phyloP scores from a whole-genome alignment of 1,140 invertebrate species.

The Druon quercuslanigerum region DNA sequence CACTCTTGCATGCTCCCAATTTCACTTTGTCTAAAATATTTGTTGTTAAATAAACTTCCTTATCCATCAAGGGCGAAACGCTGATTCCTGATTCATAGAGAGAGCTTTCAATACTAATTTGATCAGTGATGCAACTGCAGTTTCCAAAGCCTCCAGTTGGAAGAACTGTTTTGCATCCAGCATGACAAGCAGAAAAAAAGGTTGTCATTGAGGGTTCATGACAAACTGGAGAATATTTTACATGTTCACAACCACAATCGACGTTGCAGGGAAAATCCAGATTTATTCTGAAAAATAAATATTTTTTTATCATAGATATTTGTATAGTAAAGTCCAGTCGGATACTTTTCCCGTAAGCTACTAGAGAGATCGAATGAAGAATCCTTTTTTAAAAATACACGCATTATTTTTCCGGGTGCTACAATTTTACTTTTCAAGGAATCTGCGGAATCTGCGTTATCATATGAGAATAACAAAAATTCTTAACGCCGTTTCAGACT shows the following conservation, averaged over 20 bases:
- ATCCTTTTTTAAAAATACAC: too few species aligned
- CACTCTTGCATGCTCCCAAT: slow-evolving; percentile 75
- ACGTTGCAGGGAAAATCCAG: slow-evolving; percentile 75
- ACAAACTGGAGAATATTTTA: slow-evolving; percentile 79
- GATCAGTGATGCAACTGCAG: slow-evolving; percentile 62
- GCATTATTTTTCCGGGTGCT: too few species aligned
- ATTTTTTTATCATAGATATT: too few species aligned
- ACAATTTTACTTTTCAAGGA: too few species aligned
- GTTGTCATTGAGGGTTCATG: slow-evolving; percentile 75
- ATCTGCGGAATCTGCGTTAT: too few species aligned
- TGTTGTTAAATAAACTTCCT: neutral
- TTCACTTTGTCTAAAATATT: slow-evolving; percentile 59
- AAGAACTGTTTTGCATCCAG: slow-evolving; percentile 74
- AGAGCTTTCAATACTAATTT: neutral
- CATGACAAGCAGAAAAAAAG: slow-evolving; percentile 81
- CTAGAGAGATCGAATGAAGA: too few species aligned
- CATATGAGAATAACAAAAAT: too few species aligned
- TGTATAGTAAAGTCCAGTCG: too few species aligned
- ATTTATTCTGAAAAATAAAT: slow-evolving; percentile 70
- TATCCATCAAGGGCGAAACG: neutral
- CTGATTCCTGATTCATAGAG: neutral
- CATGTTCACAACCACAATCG: slow-evolving; percentile 75
- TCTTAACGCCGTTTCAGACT: too few species aligned
- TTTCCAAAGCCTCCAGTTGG: slow-evolving; percentile 65
- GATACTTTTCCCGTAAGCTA: too few species aligned